Base-by-base conservation (phyloP, 2,888 invertebrate genomes). In the Eristalis pertinax region DNA sequence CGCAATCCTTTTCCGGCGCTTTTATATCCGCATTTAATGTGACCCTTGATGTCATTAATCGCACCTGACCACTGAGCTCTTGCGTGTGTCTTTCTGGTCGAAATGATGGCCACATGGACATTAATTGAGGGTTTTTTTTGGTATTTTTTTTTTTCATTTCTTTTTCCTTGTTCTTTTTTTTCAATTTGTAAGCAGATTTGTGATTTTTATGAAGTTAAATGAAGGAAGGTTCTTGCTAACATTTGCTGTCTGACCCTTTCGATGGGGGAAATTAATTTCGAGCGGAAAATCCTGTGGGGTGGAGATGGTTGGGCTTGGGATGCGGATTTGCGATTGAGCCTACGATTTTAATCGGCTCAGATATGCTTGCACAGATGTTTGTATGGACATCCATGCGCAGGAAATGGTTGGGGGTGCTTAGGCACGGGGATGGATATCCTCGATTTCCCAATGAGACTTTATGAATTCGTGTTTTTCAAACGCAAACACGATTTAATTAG, bases 41-140 rank as follows among this genome's bases (percentile, higher is more conserved):
- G 78, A 83, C 78, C 82, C 82, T 78, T 86, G 82, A 67, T 75
- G 70, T 70, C 70, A 86, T 86, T 79, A 86, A 82, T 83, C 70
- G 78, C 86, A 86, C 86, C 86, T 82, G 86, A 70, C 74, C 64
- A 63, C 65, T 32, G 64, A 58, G 68, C 77, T 72, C 29, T 64
- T 63, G 67, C 10, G 35, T 29, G n/a, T 62, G 24, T 26, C 24
- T 19, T 74, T 56, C 24, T 29, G 60, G 32, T 60, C 24, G 60
- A 26, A 26, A 26, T 29, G 64, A 67, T 43, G 60, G 62, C 43
- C 22, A 11, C 62, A 26, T 24, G 13, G 13, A 19, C 29, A 58
- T 11, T 29, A 80, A 60, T 79, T 38, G 38, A 13, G 13, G 38
- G 38, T 38, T 32, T 38, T 13, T 38, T 38, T 35, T n/a, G n/a